Percentiles rank a stretch among this genome's conserved stretches.
These are phyloP conservation scores for Onychostruthus taczanowskii DNA, from an alignment of 2,113 vertebrate genomes.

Conservation along the genomic window DNA sequence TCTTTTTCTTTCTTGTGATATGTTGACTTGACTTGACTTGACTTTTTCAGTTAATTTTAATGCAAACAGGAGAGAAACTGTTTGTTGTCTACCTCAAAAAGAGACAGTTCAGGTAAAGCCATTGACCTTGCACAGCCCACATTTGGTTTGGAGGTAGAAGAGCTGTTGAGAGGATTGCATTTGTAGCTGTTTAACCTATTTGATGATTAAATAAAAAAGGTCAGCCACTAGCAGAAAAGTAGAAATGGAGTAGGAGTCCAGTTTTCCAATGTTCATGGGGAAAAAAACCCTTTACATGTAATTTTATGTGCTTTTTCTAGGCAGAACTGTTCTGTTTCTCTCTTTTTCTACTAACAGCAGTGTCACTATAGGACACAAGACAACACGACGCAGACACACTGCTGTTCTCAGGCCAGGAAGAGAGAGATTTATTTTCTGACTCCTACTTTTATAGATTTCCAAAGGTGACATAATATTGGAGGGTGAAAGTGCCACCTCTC, in stretches of 20 bases:
- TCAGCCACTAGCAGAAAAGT: background rate
- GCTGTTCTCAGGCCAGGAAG: too few relatives aligned
- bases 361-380: too few relatives aligned
- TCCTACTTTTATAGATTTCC: too few relatives aligned
- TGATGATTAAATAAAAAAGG: background rate
- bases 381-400: too few relatives aligned
- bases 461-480: too few relatives aligned
- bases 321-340: background rate
- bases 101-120: background rate
- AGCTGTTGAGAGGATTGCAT: background rate
- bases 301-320: background rate
- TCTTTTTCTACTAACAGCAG: background rate
- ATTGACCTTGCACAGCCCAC: background rate
- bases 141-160: background rate
- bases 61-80: background rate
- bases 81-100: background rate
- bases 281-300: rapidly evolving
- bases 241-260: background rate
- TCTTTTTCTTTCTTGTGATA: background rate
- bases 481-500: too few relatives aligned
- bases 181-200: background rate
- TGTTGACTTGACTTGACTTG: background rate
- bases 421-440: too few relatives aligned
- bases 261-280: background rate
- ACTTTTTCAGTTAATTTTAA: background rate